Base-by-base conservation (phyloP, 1,140 invertebrate species). In the Notospermus geniculatus region DNA sequence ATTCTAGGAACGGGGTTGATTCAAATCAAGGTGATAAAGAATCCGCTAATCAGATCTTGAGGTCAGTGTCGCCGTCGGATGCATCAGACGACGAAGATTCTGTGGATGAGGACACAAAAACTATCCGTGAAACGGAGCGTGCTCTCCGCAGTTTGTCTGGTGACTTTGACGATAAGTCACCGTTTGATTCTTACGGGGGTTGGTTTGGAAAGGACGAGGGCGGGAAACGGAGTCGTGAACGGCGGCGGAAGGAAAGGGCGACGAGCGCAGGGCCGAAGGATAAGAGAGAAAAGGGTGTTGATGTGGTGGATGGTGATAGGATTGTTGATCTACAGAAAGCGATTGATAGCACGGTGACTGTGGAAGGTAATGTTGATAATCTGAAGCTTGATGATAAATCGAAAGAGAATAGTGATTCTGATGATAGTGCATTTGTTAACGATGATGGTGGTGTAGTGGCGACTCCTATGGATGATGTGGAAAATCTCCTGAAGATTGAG, bases 101-200 rank as follows among this genome's bases (percentile, higher is more conserved):
- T 19, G 0, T 85, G 80, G 63, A 90, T 54, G 74, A 91, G 66
- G 89, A 92, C 66, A 89, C 91, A 75, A 89, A 87, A 1, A 81
- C 91, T 7, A 91, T 94, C 59, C 82, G 89, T 50, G 91, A 93
- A 78, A 92, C 91, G 0, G 91, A 93, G 74, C 90, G 89, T 2
- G 90, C 90, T 0, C 77, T 93, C 39, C 90, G 90, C 71, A 91
- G 88, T 71, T 79, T 93, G 0, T 91, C 90, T 0, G 90, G 90
- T 2, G 68, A 76, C 36, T 55, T 67, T 25, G 63, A 64, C 17
- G 67, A 67, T 55, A 54, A 23, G 57, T 30, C 50, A 30, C 57
- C 52, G 41, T 62, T 57, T 19, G 32, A 63, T 57, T 54, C 22
- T 65, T 19, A 91, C 59, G 89, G 91, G 62, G 86, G 87, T 76